Evolutionary conservation across 1,140 invertebrate species (phyloP), one percentile per base, ranked within the genome.

Genomic region (Nixonia krombeini): DNA sequence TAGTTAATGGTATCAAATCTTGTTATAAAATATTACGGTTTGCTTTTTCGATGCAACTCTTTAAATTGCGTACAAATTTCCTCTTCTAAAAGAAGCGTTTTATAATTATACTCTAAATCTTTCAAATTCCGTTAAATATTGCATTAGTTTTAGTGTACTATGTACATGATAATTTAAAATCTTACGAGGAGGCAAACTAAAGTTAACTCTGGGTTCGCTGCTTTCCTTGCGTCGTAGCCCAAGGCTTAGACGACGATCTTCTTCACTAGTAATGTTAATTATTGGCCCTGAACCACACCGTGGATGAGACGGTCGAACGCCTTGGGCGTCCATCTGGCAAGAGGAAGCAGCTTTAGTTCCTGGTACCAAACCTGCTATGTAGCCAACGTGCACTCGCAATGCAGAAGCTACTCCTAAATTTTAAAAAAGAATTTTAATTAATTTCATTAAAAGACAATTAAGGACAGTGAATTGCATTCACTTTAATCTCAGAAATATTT

Each of bases 321-420:
- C 75, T 74, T 85, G 76, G 61, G 76, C 74, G 23, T 86, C 81
- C 13, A 84, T 75, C 18, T 85, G 78, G 72, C 77, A 83, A 55
- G 78, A 82, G 10, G 80, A 84, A 4, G 79, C 74, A 35, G 79
- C 81, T 58, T 89, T 88, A 28, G 88, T 85, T 8, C 87, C 88
- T 10, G 90, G 90, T 37, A 92, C 88, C 5, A 92, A 80, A 12
- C 90, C 89, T 17, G 90, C 89, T 15, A 92, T 89, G 75, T 91
- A 89, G 1, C 90, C 90, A 75, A 92, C 90, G 70, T 92, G 91
- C 44, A 90, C 87, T 74, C 87, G 89, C 12, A 92, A 79, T 17
- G 90, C 90, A 5, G 90, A 88, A 26, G 90, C 90, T 5, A 92
- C 88, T 17, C 90, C 89, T 70, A 86, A 79, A 10, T 86, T 86